Evolutionary conservation across 2,888 invertebrate genomes (phyloP), one percentile per base, ranked within the genome.

Genomic region (Euplagia quadripunctaria): DNA sequence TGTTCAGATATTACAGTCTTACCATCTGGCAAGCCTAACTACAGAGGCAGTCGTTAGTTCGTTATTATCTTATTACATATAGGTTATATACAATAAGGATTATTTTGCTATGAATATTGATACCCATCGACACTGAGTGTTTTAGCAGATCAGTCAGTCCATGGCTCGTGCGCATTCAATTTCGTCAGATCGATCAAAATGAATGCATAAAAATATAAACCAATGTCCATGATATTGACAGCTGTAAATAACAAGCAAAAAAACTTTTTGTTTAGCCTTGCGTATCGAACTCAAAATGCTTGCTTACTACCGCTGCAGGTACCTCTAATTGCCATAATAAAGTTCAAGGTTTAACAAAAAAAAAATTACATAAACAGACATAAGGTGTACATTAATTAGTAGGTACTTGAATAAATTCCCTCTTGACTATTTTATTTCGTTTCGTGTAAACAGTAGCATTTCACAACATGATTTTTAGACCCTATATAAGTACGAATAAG

Each of bases 401-500:
- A 68, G 41, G 52, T 42, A 66, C 52, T 68, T 43, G 20, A 68
- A 52, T 63, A 72, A 52, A 52, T 16, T 43, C 7, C 64, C 43
- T 42, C 42, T 52, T 68, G 41, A n/a, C 41, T 49, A 66, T 42
- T 12, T 51, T 66, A 51, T 55, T 55, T 68, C n/a, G 9, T 68
- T 55, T 68, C 55, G 42, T 55, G 42, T 43, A 20, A 20, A 43
- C n/a, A 68, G 20, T 49, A 41, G 63, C 43, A 67, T 41, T 46
- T 72, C 76, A 80, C 80, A 79, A 76, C 72, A 77, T 74, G 74
- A 67, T 79, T 80, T 82, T 72, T 70, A 16, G 68, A 72, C 76
- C 43, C 7, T 12, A 11, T 77, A 71, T 74, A 76, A 75, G 74
- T 80, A 80, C 79, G 81, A 82, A 79, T 77, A 81, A 78, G 74